Evolutionary conservation across 1,140 invertebrate genomes (phyloP), one percentile per base, ranked within the genome.

Genomic region (Aphelinus certus): DNA sequence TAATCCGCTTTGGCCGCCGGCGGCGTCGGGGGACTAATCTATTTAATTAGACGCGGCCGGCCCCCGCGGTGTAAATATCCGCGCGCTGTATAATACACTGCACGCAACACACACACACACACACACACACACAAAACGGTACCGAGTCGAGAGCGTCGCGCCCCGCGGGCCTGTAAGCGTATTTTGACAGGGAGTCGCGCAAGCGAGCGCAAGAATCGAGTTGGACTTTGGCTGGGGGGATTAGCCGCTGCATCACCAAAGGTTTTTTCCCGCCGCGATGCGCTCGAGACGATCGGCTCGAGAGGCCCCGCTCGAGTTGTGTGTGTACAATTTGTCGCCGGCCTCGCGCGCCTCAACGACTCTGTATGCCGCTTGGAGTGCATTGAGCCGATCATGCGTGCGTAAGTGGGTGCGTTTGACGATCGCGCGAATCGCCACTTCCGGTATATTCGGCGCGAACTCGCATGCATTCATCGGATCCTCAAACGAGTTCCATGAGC

Each of bases 41-140:
- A 46, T 61, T 73, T 73, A 66, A 73, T 73, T 66, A 66, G 56
- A 73, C 55, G 71, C 63, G 45, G 53, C 53, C 48, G 58, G 43
- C 57, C 26, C 26, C 26, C 26, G 26, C 26, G 26, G 26, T 26
- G 26, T 26, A 26, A 26, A 26, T 26, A 26, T 26, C 26, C 26
- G 26, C 26, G 26, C 26, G 26, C 26, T 26, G 26, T 26, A 26
- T 26, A 26, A 26, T 26, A 26, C 26, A 26, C 26, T 26, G 26
- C 26, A 26, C 26, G 26, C 26, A 26, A 47, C 9, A 64, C 46
- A 64, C 48, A 51, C 48, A 65, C 10, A 65, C 10, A 26, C 26
- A 26, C 26, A 65, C 42, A 65, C 26, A 65, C 43, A 10, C 48
- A 45, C 48, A 26, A 26, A 26, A 26, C 26, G 26, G 26, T 26